Evolutionary conservation across 2,113 vertebrate genomes (phyloP), one percentile per base, ranked within the genome.

Genomic region (Myodes glareolus): DNA sequence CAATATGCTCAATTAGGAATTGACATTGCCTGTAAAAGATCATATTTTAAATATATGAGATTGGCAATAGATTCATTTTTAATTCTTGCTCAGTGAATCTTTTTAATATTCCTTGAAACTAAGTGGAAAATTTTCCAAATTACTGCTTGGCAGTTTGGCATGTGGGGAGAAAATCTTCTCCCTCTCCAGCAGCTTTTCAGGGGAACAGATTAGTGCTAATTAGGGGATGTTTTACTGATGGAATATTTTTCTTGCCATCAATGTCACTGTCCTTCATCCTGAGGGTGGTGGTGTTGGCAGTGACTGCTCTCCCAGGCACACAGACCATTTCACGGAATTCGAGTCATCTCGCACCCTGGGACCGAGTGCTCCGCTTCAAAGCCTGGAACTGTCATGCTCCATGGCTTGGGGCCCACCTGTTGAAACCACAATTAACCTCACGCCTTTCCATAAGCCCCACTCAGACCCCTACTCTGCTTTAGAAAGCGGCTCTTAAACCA

Each of bases 81-180:
- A 94, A 96, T 88, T 96, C 96, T 94, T 81, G 29, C 76, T 95
- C 88, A 96, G 72, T 94, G 85, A 93, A 88, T 39, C 86, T 95
- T 95, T 95, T 96, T 90, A 97, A 97, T 95, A 97, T 96, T 96
- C 89, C 94, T 95, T 97, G 61, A 97, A 97, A 94, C 94, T 55
- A 95, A 95, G 97, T 97, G 96, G 94, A 97, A 98, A 98, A 95
- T 80, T 98, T 98, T 96, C 96, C 97, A 97, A 97, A 97, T 97
- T 97, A 97, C 94, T 76, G 76, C 93, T 97, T 9, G 3, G 78
- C 89, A 96, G 86, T 96, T 91, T 91, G 95, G 88, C 92, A 78
- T 89, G 65, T 81, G 50, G 67, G 39, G 70, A 87, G 67, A 89
- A 85, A 82, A 63, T 29, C 87, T 95, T 88, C 96, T 97, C 93